phyloP scores from a whole-genome alignment of 2,797 vertebrate genomes.

The Eidolon dupreanum region DNA sequence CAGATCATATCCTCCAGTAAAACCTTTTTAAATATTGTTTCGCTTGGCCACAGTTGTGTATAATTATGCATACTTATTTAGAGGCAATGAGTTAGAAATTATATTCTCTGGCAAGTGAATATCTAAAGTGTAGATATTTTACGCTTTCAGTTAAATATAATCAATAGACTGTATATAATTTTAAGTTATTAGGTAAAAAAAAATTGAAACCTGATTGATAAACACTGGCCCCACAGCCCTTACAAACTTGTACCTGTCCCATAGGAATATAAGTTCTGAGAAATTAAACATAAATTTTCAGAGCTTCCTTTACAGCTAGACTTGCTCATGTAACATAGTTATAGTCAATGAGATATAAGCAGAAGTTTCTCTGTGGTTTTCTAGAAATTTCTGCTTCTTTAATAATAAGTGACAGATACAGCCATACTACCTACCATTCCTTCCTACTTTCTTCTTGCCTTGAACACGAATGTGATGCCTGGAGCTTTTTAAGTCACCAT shows the following conservation, averaged over 20 bases:
- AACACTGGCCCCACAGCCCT: background rate
- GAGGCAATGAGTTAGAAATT: background rate
- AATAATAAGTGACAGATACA: background rate
- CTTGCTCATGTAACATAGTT: background rate
- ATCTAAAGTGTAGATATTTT: background rate
- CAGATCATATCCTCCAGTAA: background rate
- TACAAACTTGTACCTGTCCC: background rate
- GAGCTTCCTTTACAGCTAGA: background rate
- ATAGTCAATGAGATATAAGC: background rate
- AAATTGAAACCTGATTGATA: background rate
- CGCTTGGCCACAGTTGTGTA: background rate
- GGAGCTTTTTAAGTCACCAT: background rate
- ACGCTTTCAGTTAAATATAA: background rate
- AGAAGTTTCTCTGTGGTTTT: background rate
- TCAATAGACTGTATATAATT: background rate
- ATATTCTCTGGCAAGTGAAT: background rate
- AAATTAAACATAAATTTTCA: background rate
- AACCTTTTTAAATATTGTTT: background rate
- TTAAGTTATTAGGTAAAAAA: background rate
- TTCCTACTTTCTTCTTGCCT: background rate
- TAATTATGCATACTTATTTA: background rate
- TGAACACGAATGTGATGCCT: background rate
- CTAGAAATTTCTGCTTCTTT: background rate
- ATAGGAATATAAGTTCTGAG: background rate
- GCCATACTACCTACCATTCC: background rate